These are phyloP conservation scores for Alcedo atthis DNA, from an alignment of 2,797 vertebrate genomes.

Conservation along the genomic window DNA sequence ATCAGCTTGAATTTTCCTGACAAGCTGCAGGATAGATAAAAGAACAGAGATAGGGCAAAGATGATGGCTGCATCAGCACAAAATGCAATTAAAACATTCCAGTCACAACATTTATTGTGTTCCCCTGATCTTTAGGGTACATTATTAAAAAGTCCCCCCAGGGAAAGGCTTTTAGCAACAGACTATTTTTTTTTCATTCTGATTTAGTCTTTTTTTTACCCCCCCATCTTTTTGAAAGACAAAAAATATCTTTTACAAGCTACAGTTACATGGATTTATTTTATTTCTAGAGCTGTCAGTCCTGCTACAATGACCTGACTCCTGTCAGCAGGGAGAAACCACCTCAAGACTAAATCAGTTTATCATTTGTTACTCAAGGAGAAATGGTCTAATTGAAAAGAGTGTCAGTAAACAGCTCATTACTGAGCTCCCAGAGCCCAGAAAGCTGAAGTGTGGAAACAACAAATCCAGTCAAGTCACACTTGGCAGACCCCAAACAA, in stretches of 20 bases:
- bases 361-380: not conserved
- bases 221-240: not conserved
- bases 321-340: not conserved
- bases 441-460: not conserved
- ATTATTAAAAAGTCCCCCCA: not conserved
- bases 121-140: not conserved
- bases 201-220: not conserved
- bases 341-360: not conserved
- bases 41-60: not conserved
- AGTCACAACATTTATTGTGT: constrained; percentile 1
- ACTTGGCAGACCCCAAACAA: not conserved
- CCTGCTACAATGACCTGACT: not conserved
- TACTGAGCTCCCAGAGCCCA: not conserved
- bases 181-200: not conserved
- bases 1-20: not conserved
- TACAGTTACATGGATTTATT: not conserved
- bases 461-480: not conserved
- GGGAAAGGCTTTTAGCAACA: not conserved
- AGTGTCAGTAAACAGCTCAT: constrained; percentile 24
- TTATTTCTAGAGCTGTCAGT: not conserved
- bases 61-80: not conserved
- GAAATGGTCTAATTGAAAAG: constrained; percentile 31
- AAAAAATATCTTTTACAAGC: not conserved
- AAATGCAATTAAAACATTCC: not conserved
- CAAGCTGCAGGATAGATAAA: not conserved